Evolutionary conservation across 2,797 vertebrate species (phyloP).

Genomic region (Bradypodion ventrale): DNA sequence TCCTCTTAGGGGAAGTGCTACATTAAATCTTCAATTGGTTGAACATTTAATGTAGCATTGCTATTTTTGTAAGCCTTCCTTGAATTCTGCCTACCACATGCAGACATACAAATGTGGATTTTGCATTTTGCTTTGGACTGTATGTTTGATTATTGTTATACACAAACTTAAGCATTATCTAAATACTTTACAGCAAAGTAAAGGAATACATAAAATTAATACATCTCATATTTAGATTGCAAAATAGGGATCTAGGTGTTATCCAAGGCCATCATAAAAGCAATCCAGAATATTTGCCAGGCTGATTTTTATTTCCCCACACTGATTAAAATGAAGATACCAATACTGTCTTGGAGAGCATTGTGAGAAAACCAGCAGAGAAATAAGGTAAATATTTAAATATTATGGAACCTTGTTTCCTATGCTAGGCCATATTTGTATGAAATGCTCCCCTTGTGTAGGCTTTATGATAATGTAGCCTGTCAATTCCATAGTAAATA

Average conservation of each 20-base stretch:
- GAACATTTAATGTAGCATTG: background rate
- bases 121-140: background rate
- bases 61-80: background rate
- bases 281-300: background rate
- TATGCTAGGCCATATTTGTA: background rate
- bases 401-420: slow-evolving; percentile 7
- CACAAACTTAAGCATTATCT: background rate
- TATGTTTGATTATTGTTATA: background rate
- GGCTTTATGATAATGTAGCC: background rate
- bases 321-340: background rate
- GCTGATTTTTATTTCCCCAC: background rate
- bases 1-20: too few species aligned
- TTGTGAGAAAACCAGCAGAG: too few species aligned
- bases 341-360: too few species aligned
- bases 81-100: background rate
- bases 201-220: background rate
- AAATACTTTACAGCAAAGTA: background rate
- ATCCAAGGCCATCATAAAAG: background rate
- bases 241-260: background rate
- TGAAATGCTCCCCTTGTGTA: background rate
- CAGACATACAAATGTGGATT: background rate
- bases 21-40: too few species aligned
- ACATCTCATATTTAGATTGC: background rate
- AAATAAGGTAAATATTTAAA: too few species aligned
- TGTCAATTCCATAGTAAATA: background rate